Evolutionary conservation across 2,888 invertebrate genomes (phyloP).

Genomic region (Alloscopus bannaensis): DNA sequence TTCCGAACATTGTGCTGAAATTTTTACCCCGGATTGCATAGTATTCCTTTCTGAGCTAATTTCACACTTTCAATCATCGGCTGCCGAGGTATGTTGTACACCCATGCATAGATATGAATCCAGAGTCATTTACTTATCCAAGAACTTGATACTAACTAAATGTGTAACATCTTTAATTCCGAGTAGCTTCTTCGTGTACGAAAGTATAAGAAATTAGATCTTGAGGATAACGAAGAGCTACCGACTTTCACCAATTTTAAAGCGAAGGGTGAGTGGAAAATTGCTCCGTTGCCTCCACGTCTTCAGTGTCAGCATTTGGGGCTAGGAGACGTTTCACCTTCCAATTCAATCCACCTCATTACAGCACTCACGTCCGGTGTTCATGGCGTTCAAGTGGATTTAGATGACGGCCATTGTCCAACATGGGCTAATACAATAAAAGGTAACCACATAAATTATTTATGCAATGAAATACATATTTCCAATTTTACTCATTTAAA

Average conservation of each 20-base stretch:
- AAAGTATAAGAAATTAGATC: constrained; percentile 73
- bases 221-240: constrained; percentile 68
- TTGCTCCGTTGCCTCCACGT: constrained; percentile 79
- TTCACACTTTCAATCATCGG: constrained; percentile 77
- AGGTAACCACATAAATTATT: constrained; percentile 75
- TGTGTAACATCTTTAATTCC: not conserved
- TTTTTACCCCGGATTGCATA: constrained; percentile 79
- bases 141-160: not conserved
- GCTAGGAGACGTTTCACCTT: constrained; percentile 82
- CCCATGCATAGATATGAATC: not conserved
- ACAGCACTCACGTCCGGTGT: constrained; percentile 78
- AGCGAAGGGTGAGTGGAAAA: constrained; percentile 79
- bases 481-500: not conserved
- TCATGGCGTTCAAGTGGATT: constrained; percentile 81
- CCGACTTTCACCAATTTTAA: constrained; percentile 76
- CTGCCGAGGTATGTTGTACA: constrained; percentile 64
- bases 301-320: constrained; percentile 81
- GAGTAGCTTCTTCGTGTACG: constrained; percentile 73
- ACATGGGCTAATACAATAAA: constrained; percentile 83
- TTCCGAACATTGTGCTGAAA: constrained; percentile 78
- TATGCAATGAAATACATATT: not conserved
- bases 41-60: constrained; percentile 79
- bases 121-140: not conserved
- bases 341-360: constrained; percentile 79
- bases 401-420: constrained; percentile 85